Percentiles rank a stretch among this genome's conserved stretches.
Conservation (phyloP, 2,797 vertebrate genomes). For the Pipistrellus kuhlii region DNA sequence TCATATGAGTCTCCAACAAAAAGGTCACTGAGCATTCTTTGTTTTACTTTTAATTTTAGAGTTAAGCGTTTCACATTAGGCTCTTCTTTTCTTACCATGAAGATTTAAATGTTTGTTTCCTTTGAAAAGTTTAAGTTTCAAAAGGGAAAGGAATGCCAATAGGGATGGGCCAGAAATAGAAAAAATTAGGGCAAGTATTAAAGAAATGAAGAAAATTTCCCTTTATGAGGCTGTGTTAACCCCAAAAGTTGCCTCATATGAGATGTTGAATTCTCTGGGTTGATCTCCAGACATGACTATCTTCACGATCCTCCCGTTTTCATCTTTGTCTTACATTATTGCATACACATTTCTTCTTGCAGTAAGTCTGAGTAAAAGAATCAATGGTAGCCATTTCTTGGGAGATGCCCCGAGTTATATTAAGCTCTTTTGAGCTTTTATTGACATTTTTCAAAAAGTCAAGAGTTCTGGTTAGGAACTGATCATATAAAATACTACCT, state of each 20-base stretch:
- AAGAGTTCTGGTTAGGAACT: neutral
- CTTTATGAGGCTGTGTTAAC: neutral
- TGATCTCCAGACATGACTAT: neutral
- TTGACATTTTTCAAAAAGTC: neutral
- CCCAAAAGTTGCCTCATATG: neutral
- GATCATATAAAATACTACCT: neutral
- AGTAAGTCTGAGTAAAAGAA: neutral
- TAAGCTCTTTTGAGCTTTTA: neutral
- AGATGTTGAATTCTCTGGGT: neutral
- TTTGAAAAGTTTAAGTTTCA: conserved; percentile 30
- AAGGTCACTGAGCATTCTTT: conserved; percentile 51
- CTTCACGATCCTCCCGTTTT: neutral
- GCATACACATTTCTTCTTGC: neutral
- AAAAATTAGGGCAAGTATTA: conserved; percentile 37
- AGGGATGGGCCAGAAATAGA: neutral
- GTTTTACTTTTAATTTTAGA: conserved; percentile 58
- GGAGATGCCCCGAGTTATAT: neutral
- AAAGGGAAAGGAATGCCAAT: neutral
- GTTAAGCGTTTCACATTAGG: conserved; percentile 35
- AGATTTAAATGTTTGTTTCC: conserved; percentile 23
- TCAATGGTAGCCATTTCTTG: neutral
- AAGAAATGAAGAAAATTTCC: conserved; percentile 18
- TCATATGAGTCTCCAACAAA: neutral
- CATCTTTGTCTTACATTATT: neutral
- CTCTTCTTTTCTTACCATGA: conserved; percentile 1